Evolutionary conservation across 2,888 invertebrate species (phyloP).

Genomic region (Exephanes ischioxanthus): DNA sequence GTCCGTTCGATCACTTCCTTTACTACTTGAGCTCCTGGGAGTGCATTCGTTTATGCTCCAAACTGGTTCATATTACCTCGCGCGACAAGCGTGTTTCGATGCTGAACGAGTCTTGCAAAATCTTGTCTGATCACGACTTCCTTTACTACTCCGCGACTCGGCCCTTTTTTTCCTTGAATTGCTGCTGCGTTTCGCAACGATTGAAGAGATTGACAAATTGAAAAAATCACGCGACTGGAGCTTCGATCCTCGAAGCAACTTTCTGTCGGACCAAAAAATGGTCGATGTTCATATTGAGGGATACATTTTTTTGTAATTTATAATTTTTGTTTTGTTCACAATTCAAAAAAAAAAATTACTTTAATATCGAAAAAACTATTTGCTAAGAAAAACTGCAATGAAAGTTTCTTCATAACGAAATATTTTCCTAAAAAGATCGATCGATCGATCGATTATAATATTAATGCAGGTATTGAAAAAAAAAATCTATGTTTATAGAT

Average conservation of each 20-base stretch:
- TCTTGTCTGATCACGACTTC: conserved; percentile 11
- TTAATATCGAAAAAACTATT: too few species aligned
- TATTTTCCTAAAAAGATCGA: too few species aligned
- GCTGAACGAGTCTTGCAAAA: background rate
- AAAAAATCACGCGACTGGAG: background rate
- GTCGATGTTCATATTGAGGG: too few species aligned
- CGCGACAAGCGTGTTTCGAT: background rate
- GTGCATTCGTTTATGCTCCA: background rate
- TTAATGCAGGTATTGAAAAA: background rate
- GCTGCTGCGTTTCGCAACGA: background rate
- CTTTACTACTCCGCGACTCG: background rate
- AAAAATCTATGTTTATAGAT: background rate
- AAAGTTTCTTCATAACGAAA: background rate
- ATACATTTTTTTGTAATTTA: too few species aligned
- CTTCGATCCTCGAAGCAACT: background rate
- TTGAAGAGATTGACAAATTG: background rate
- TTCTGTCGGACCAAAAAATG: too few species aligned
- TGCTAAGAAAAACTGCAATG: too few species aligned
- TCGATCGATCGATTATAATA: too few species aligned
- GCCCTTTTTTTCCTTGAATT: background rate
- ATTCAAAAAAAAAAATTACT: too few species aligned
- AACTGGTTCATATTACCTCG: conserved; percentile 12
- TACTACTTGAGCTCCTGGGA: background rate
- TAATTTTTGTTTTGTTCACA: too few species aligned
- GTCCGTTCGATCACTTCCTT: conserved; percentile 23